phyloP scores from a whole-genome alignment of 1,140 invertebrate genomes.

The Atta texana region DNA sequence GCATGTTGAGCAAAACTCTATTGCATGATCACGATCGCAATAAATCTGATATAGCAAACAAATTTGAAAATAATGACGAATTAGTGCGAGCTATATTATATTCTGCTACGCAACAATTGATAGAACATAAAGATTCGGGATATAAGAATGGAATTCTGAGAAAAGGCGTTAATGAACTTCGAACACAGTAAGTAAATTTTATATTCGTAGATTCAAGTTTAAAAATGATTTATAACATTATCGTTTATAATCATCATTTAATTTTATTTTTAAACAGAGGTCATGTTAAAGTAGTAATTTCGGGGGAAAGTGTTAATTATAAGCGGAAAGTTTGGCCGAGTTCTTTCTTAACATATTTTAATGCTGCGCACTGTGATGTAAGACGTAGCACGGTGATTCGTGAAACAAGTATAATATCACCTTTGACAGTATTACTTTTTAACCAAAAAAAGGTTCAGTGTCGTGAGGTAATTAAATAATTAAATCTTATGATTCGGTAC shows the following conservation, averaged over 20 bases:
- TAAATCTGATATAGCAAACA: conserved; percentile 76
- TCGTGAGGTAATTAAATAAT: conserved; percentile 73
- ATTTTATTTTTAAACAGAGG: conserved; percentile 80
- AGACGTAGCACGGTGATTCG: conserved; percentile 84
- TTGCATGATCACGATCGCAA: conserved; percentile 66
- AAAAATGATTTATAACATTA: not conserved
- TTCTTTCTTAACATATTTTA: conserved; percentile 84
- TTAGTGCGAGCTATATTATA: conserved; percentile 85
- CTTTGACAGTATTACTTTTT: conserved; percentile 87
- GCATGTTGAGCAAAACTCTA: conserved; percentile 76
- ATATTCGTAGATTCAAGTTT: not conserved
- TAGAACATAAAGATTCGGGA: conserved; percentile 79
- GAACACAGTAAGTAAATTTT: conserved; percentile 17
- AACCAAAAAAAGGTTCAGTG: conserved; percentile 69
- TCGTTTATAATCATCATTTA: conserved; percentile 62
- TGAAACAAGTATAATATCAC: conserved; percentile 86
- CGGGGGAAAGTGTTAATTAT: conserved; percentile 87
- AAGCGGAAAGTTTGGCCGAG: conserved; percentile 81
- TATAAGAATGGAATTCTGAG: conserved; percentile 42
- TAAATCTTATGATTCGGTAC: not conserved
- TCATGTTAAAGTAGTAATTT: conserved; percentile 84
- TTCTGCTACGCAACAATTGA: conserved; percentile 85
- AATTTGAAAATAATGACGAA: conserved; percentile 85
- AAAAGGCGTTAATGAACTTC: conserved; percentile 5
- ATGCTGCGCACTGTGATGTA: conserved; percentile 84